Conservation (phyloP, 2,888 invertebrate genomes). For the Scelioninae gen. 2 region DNA sequence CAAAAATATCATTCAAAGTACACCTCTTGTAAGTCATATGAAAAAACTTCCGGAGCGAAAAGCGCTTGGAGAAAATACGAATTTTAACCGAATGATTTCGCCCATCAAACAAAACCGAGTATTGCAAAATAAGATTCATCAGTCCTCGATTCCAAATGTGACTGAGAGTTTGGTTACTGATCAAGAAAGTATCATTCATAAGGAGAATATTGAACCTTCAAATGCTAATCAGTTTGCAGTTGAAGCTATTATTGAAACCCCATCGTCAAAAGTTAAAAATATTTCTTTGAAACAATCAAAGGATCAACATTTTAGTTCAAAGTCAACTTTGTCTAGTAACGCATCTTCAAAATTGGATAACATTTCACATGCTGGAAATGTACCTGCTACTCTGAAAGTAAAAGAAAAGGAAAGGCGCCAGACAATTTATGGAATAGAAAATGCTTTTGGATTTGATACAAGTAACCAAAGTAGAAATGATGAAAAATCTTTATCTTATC, state of each 20-base stretch:
- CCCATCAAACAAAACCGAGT: neutral
- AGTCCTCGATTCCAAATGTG: neutral
- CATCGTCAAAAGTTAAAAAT: slow-evolving; percentile 4
- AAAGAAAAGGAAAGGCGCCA: neutral
- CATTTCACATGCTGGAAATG: neutral
- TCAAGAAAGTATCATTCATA: slow-evolving; percentile 15
- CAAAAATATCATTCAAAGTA: slow-evolving; percentile 10
- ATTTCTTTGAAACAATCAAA: too few species aligned
- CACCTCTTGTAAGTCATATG: neutral
- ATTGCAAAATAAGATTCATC: slow-evolving; percentile 13
- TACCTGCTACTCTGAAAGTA: neutral
- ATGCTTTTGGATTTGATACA: slow-evolving; percentile 30
- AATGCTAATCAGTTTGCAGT: neutral
- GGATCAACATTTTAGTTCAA: too few species aligned
- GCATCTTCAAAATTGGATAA: neutral
- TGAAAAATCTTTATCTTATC: neutral
- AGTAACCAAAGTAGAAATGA: neutral
- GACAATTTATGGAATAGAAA: slow-evolving; percentile 15
- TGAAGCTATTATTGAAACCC: slow-evolving; percentile 15
- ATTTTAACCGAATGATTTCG: neutral
- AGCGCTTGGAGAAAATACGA: slow-evolving; percentile 9
- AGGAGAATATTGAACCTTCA: slow-evolving; percentile 28
- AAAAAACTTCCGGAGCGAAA: neutral
- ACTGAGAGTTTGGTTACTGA: neutral
- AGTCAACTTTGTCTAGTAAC: too few species aligned